Evolutionary conservation across 1,140 invertebrate genomes (phyloP).

Genomic region (Hylaeus volcanicus): DNA sequence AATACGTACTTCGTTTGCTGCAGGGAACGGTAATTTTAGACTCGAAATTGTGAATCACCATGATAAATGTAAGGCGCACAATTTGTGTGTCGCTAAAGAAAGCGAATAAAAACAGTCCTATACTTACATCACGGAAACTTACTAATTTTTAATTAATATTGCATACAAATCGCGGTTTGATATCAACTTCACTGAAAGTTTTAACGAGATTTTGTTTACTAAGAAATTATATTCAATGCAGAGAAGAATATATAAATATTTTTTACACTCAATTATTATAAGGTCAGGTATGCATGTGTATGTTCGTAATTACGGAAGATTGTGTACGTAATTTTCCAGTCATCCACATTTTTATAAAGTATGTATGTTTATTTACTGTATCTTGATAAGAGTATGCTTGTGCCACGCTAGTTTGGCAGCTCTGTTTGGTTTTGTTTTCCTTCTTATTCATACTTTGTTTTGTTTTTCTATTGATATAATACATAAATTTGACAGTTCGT

Average conservation of each 20-base stretch:
- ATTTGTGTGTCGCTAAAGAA: conserved; percentile 83
- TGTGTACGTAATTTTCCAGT: not conserved
- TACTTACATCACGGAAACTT: conserved; percentile 37
- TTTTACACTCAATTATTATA: conserved; percentile 3
- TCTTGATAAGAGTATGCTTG: not conserved
- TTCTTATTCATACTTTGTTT: not conserved
- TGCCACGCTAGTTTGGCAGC: not conserved
- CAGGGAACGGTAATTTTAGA: conserved; percentile 88
- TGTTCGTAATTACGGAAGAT: conserved; percentile 1
- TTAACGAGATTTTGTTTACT: not conserved
- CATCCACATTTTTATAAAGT: not conserved
- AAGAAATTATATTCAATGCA: not conserved
- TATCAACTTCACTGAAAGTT: conserved; percentile 33
- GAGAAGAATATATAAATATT: not conserved
- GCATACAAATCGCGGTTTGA: not conserved
- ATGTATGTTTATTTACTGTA: not conserved
- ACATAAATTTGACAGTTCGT: not conserved
- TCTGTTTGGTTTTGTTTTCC: not conserved
- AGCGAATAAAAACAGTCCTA: conserved; percentile 53
- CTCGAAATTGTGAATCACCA: conserved; percentile 89
- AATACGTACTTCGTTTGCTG: conserved; percentile 87
- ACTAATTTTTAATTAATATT: conserved; percentile 19
- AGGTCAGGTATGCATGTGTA: not conserved
- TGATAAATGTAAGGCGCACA: conserved; percentile 88
- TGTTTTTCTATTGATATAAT: not conserved